phyloP scores from a whole-genome alignment of 2,888 invertebrate genomes.

The Bimastos eiseni region DNA sequence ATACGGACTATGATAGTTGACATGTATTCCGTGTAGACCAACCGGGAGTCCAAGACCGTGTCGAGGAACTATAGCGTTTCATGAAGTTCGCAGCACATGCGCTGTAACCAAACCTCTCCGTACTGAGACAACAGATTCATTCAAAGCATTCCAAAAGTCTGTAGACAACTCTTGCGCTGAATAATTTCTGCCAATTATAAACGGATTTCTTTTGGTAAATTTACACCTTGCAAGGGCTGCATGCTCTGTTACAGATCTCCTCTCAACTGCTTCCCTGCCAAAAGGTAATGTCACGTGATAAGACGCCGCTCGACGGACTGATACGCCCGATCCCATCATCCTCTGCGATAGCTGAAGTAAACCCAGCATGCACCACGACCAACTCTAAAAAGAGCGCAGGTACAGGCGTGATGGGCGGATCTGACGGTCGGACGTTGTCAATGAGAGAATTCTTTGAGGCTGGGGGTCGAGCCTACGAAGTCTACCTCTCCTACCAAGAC shows the following conservation, averaged over 20 bases:
- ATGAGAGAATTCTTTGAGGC: slow-evolving; percentile 44
- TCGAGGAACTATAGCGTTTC: no score
- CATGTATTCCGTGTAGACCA: no score
- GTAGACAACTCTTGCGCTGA: no score
- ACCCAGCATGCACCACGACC: not conserved
- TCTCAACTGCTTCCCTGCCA: not conserved
- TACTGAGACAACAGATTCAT: no score
- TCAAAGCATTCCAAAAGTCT: no score
- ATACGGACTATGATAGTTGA: no score
- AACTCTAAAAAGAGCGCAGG: not conserved
- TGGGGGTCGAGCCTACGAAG: slow-evolving; percentile 43
- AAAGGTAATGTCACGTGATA: not conserved
- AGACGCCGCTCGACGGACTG: not conserved
- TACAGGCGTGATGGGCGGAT: not conserved
- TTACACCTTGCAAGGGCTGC: not conserved
- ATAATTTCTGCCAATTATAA: no score
- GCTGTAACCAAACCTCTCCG: no score
- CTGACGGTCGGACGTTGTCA: slow-evolving; percentile 28
- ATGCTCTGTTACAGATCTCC: not conserved
- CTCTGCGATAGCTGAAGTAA: not conserved
- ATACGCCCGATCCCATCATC: not conserved
- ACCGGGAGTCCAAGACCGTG: no score
- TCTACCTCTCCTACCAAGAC: slow-evolving; percentile 41
- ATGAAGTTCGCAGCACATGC: no score
- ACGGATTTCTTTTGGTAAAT: not conserved